Percentiles rank a stretch among this genome's conserved stretches.
Conservation (phyloP, 2,113 vertebrate species). For the Zapus hudsonius region DNA sequence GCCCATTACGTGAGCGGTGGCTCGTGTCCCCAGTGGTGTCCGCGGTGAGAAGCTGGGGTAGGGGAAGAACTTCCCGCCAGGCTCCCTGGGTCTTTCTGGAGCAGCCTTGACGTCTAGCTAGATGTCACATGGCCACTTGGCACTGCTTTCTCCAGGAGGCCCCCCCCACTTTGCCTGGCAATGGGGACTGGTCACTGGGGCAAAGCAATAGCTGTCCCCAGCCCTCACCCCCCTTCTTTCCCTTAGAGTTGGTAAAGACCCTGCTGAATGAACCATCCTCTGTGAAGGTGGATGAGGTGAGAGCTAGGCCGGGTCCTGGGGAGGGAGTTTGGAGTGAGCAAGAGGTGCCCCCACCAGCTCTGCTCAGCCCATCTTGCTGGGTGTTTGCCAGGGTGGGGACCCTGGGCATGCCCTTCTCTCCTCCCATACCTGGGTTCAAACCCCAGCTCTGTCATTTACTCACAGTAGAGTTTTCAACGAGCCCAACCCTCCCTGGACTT, state of each 20-base stretch:
- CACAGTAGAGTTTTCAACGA: background rate
- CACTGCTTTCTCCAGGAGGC: background rate
- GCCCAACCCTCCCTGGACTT: background rate
- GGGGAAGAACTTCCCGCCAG: background rate
- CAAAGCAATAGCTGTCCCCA: background rate
- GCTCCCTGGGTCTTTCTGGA: background rate
- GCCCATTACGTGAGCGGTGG: background rate
- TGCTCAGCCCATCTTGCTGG: background rate
- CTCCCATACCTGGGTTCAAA: background rate
- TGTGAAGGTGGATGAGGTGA: constrained; percentile 82
- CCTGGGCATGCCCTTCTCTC: background rate
- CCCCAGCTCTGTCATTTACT: background rate
- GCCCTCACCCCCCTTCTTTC: constrained; percentile 5
- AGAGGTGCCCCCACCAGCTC: background rate
- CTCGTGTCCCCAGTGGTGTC: background rate
- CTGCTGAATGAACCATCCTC: constrained; percentile 81
- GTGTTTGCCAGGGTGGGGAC: background rate
- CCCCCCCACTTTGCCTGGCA: background rate
- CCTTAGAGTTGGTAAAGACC: constrained; percentile 82
- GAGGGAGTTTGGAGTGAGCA: background rate
- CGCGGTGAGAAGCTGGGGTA: background rate
- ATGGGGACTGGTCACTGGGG: background rate
- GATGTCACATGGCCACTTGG: background rate
- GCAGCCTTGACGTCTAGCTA: background rate
- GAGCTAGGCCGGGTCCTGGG: background rate